Evolutionary conservation across 1,140 invertebrate genomes (phyloP), one percentile per base, ranked within the genome.

Genomic region (Anthonomus grandis): DNA sequence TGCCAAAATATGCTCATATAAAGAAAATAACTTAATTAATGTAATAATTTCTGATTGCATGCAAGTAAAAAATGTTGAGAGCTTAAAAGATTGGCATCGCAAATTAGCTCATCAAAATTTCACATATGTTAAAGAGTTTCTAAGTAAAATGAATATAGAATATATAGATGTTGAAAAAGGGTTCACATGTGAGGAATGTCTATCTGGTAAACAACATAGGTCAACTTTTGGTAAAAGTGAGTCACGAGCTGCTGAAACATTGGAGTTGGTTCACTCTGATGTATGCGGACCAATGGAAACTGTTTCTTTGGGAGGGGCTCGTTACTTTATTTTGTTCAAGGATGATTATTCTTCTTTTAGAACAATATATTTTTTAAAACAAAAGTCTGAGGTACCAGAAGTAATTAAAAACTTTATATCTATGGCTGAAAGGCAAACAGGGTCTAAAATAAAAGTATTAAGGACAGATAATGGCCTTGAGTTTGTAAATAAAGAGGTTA

Each of bases 321-420:
- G 53, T 59, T 79, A 72, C 56, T 75, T 76, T 64, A 42, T 79
- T 10, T 19, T 72, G 1, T 72, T 79, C 24, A 78, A 74, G 59
- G 77, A 79, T 68, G 70, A 74, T 19, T 64, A 27, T 10, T 65
- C 68, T 45, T 63, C 63, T 53, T 76, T 68, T 48, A 59, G 65
- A 41, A 50, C 63, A 69, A 69, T 76, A 17, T 76, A 74, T 63
- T 76, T 78, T 59, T 48, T 72, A 72, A 68, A n/a, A 42, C 38
- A 73, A n/a, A 76, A 77, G 60, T 65, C n/a, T n/a, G n/a, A n/a
- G n/a, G n/a, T n/a, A n/a, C n/a, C 60, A 58, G 72, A 76, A 60
- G 69, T 74, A 0, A 19, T 31, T 4, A 37, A 25, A 4, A 59
- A 60, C n/a, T 47, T 54, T 8, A 36, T 19, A 48, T 9, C 34